Evolutionary conservation across 1,140 invertebrate species (phyloP), one percentile per base, ranked within the genome.

Genomic region (Diorhabda sublineata): DNA sequence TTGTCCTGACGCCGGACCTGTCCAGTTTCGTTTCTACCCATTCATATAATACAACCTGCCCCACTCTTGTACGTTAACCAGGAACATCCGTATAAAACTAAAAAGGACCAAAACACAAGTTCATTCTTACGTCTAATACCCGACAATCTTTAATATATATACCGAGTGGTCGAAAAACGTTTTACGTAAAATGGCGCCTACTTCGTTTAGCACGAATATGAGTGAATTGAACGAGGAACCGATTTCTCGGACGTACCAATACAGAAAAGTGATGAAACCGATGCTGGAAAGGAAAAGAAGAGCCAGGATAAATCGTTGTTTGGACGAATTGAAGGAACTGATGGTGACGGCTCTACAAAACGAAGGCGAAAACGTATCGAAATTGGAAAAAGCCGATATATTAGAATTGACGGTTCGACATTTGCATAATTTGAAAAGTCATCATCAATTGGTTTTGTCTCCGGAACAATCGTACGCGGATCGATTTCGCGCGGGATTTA

Each of bases 381-480:
- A 98, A 78, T 82, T 98, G 79, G 97, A 98, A 82, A 98, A 98
- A 81, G 96, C 96, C 9, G 96, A 98, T 82, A 97, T 98, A 77
- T 86, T 98, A 71, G 97, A 98, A 80, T 84, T 98, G 81, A 97
- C 96, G 2, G 96, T 98, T 9, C 88, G 92, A 73, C 94, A 97
- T 78, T 83, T 98, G 72, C 92, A 95, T 83, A 92, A 90, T 70
- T 84, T 96, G 26, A 90, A 92, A 72, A 85, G 88, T 45, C 90
- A 92, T 79, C 87, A 89, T 65, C 85, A 89, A 62, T 83, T 92
- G 9, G 86, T 88, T 41, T 7, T 77, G 5, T 83, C 88, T 42
- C 88, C 87, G 72, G 88, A 89, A 4, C 85, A 87, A 60, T 85
- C 87, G 68, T 88, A 91, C 75, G 87, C 91, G 5, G 94, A 95